phyloP scores from a whole-genome alignment of 2,113 vertebrate species.

The Choloepus hoffmanni region DNA sequence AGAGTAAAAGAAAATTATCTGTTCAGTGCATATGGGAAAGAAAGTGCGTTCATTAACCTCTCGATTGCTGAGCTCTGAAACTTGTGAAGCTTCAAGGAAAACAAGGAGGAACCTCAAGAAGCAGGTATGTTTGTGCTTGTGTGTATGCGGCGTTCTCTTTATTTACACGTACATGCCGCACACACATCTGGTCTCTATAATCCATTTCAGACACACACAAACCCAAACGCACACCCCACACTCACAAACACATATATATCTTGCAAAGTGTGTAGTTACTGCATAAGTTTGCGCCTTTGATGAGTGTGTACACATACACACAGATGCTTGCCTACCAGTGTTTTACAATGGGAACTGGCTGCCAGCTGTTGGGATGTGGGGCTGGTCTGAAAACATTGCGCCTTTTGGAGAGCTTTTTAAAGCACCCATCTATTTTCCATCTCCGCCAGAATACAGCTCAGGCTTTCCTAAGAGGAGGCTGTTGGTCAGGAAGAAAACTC shows the following conservation, averaged over 20 bases:
- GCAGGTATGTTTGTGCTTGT: not conserved
- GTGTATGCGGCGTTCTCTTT: not conserved
- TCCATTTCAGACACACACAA: not conserved
- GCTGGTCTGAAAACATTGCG: not conserved
- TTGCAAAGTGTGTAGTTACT: not conserved
- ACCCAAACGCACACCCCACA: not conserved
- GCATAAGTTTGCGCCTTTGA: not conserved
- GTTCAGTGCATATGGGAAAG: conserved; percentile 84
- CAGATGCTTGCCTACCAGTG: conserved; percentile 39
- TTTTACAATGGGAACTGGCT: conserved; percentile 57
- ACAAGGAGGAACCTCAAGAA: conserved; percentile 52
- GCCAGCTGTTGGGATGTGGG: conserved; percentile 63
- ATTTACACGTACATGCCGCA: not conserved
- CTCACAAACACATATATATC: not conserved
- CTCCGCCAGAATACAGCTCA: not conserved
- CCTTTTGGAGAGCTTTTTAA: conserved; percentile 55
- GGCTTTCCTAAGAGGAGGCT: conserved; percentile 45
- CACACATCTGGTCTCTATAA: not conserved
- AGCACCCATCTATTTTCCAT: conserved; percentile 58
- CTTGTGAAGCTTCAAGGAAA: conserved; percentile 55
- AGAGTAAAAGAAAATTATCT: conserved; percentile 87
- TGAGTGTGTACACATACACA: not conserved
- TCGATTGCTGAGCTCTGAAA: conserved; percentile 77
- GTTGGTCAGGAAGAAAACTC: conserved; percentile 9
- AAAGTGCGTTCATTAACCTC: conserved; percentile 83